Evolutionary conservation across 2,888 invertebrate species (phyloP).

Genomic region (Subacronicta megacephala): DNA sequence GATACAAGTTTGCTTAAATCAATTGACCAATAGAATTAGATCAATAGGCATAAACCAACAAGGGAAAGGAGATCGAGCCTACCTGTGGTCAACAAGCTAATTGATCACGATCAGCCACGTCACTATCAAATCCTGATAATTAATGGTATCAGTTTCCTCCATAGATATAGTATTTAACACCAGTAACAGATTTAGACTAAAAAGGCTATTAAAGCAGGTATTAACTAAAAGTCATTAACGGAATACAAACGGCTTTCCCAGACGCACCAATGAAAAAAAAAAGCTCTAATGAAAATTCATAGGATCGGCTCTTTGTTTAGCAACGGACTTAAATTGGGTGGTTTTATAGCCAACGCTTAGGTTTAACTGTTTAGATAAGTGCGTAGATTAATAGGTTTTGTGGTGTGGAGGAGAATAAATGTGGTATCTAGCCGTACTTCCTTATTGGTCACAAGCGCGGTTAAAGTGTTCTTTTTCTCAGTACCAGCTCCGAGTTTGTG

Average conservation of each 20-base stretch:
- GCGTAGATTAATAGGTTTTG: conserved; percentile 8
- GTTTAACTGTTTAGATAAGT: conserved; percentile 6
- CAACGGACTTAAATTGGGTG: conserved; percentile 37
- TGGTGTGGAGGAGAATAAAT: background rate
- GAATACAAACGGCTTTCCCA: conserved; percentile 29
- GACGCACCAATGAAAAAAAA: conserved; percentile 56
- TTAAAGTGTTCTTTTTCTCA: no score
- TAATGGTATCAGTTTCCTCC: background rate
- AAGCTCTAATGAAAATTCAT: conserved; percentile 56
- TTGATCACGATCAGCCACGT: no score
- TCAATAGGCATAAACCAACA: no score
- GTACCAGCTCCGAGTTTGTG: no score
- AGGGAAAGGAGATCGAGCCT: no score
- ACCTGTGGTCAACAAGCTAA: no score
- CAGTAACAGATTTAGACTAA: conserved; percentile 27
- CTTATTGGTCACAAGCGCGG: background rate
- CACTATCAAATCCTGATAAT: no score
- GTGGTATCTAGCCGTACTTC: no score
- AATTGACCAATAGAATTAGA: no score
- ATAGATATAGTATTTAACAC: conserved; percentile 7
- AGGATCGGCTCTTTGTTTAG: conserved; percentile 28
- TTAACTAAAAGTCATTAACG: conserved; percentile 49
- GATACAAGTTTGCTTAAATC: no score
- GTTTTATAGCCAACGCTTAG: conserved; percentile 18
- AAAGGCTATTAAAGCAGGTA: conserved; percentile 38